A percentile compares a stretch with the other conserved stretches of the same genome.
Conservation (phyloP, 2,888 invertebrate genomes). For the Temnothorax ravouxi region DNA sequence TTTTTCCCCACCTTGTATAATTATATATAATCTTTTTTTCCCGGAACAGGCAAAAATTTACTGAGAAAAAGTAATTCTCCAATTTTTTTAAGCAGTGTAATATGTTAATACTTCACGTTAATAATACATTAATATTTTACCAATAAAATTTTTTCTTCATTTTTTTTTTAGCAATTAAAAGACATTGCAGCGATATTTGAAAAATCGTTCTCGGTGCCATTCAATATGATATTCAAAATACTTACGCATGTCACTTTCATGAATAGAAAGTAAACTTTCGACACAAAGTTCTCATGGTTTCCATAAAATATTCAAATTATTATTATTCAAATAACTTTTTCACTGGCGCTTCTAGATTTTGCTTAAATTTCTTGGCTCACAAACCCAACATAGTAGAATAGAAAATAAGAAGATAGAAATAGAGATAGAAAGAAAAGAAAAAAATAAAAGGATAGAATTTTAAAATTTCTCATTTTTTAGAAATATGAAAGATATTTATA, state of each 20-base stretch:
- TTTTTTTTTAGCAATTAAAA: constrained; percentile 11
- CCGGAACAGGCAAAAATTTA: too few species aligned
- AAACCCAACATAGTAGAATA: background rate
- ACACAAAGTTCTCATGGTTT: background rate
- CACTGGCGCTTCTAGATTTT: background rate
- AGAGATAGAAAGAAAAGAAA: background rate
- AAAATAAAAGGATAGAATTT: background rate
- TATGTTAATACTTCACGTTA: too few species aligned
- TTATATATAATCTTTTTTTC: too few species aligned
- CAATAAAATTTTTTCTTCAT: background rate
- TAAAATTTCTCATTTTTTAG: background rate
- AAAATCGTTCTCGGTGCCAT: background rate
- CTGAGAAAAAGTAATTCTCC: too few species aligned
- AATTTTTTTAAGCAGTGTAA: too few species aligned
- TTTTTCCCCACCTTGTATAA: too few species aligned
- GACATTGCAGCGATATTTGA: background rate
- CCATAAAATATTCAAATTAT: constrained; percentile 7
- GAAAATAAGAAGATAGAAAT: background rate
- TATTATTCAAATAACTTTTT: constrained; percentile 21
- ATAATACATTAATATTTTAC: background rate
- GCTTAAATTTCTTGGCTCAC: background rate
- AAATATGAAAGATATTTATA: background rate
- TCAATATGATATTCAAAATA: background rate
- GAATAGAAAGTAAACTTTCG: constrained; percentile 11
- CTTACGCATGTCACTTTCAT: background rate